These are phyloP conservation scores for Conomelus anceps DNA, from an alignment of 2,888 invertebrate species.

Conservation along the genomic window DNA sequence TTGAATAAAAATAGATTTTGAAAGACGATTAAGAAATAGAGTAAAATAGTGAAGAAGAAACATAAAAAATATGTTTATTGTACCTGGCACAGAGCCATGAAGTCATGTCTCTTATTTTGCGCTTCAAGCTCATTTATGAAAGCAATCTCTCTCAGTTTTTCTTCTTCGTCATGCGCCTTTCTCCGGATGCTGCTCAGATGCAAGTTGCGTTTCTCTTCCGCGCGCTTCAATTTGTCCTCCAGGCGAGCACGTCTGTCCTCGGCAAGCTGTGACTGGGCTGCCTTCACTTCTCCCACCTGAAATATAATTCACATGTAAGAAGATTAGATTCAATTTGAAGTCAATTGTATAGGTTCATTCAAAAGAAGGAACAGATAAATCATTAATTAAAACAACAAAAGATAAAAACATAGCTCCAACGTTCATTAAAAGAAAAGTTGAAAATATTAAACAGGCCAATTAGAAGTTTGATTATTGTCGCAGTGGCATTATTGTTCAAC, in stretches of 20 bases:
- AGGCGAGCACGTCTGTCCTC: constrained; percentile 62
- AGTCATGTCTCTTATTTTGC: constrained; percentile 87
- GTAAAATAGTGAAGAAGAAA: neutral
- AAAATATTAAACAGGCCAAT: no score
- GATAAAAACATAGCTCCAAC: no score
- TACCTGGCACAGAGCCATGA: constrained; percentile 73
- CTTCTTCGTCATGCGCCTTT: constrained; percentile 96
- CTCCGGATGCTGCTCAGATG: constrained; percentile 76
- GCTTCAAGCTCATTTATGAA: constrained; percentile 95
- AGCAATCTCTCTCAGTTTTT: constrained; percentile 92
- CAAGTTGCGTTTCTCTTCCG: constrained; percentile 83
- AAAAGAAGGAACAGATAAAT: no score
- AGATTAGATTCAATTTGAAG: neutral
- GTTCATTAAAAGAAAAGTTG: no score
- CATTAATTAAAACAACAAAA: no score
- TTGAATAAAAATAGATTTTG: neutral
- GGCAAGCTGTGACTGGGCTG: constrained; percentile 77
- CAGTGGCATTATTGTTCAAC: no score
- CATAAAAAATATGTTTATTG: neutral
- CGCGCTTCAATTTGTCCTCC: constrained; percentile 71
- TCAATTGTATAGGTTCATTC: neutral
- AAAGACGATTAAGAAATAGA: neutral
- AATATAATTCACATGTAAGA: neutral
- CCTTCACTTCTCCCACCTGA: constrained; percentile 54
- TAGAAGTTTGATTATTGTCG: no score